Evolutionary conservation across 1,140 invertebrate species (phyloP).

Genomic region (Cyrtorhinus lividipennis): DNA sequence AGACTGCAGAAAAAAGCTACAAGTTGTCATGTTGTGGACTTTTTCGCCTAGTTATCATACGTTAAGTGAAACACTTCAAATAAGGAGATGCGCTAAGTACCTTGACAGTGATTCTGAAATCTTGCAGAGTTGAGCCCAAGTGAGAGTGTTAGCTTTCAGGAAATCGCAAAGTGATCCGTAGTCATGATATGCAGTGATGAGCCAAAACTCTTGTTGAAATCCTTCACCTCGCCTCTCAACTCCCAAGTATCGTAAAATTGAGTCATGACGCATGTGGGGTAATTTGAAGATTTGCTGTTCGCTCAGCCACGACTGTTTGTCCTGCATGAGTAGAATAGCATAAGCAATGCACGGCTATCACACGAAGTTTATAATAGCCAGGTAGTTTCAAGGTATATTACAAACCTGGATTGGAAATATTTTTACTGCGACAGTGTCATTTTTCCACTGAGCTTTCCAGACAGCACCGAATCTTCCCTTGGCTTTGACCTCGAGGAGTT

Average conservation of each 20-base stretch:
- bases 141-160: constrained; percentile 78
- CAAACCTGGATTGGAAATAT: constrained; percentile 41
- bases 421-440: constrained; percentile 57
- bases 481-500: constrained; percentile 76
- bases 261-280: constrained; percentile 82
- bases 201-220: constrained; percentile 72
- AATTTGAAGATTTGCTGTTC: constrained; percentile 90
- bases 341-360: neutral
- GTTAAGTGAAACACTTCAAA: no score
- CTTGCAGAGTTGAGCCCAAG: constrained; percentile 70
- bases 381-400: no score
- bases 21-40: no score
- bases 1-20: no score
- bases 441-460: constrained; percentile 73
- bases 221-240: constrained; percentile 71
- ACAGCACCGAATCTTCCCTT: constrained; percentile 90
- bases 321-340: constrained; percentile 31
- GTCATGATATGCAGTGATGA: constrained; percentile 89
- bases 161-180: constrained; percentile 89
- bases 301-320: constrained; percentile 55
- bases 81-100: constrained; percentile 19
- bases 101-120: constrained; percentile 81
- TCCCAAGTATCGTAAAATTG: constrained; percentile 80
- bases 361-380: neutral
- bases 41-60: no score